These are phyloP conservation scores for Laspeyria flexula DNA, from an alignment of 2,888 invertebrate species.

Conservation along the genomic window DNA sequence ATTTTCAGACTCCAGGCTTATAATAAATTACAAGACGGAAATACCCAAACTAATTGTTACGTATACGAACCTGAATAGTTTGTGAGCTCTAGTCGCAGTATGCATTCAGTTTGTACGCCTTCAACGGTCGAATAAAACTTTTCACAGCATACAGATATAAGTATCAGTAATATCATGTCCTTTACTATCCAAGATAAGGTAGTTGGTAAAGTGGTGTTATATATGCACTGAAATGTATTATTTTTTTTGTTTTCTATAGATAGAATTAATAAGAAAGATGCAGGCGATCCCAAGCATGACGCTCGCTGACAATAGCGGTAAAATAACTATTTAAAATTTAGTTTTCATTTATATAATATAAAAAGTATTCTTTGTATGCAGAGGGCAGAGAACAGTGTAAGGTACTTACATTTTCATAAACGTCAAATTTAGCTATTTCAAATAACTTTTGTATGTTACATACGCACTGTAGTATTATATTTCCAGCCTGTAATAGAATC, in stretches of 20 bases:
- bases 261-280: not conserved
- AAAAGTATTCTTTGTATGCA: no score
- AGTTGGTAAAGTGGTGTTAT: not conserved
- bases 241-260: not conserved
- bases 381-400: no score
- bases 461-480: not conserved
- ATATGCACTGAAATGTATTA: not conserved
- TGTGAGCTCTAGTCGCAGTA: not conserved
- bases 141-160: constrained; percentile 37
- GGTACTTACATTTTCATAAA: not conserved
- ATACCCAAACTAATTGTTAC: no score
- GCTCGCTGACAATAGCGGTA: not conserved
- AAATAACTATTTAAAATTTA: no score
- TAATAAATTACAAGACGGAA: no score
- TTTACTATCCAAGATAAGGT: constrained; percentile 21
- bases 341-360: no score
- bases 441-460: constrained; percentile 11
- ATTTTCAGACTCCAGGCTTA: no score
- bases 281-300: not conserved
- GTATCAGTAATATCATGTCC: constrained; percentile 24
- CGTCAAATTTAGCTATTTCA: not conserved
- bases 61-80: not conserved
- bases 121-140: constrained; percentile 35
- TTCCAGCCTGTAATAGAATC: not conserved
- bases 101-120: constrained; percentile 21